A percentile compares a stretch with the other conserved stretches of the same genome.
Conservation (phyloP, 2,888 invertebrate species). For the Micoletzkya japonica region DNA sequence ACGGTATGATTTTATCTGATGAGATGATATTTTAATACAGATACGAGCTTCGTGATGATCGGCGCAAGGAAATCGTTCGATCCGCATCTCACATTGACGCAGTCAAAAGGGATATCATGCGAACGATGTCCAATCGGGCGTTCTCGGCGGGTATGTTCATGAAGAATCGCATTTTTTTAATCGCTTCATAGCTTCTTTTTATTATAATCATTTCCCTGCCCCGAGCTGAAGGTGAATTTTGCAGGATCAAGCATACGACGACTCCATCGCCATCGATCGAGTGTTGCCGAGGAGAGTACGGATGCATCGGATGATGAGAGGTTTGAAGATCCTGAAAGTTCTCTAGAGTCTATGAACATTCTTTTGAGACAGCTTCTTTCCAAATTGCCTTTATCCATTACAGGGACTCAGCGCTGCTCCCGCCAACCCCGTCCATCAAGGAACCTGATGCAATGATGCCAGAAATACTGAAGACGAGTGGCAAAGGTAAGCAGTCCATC, state of each 20-base stretch:
- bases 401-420: neutral
- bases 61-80: conserved; percentile 67
- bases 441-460: neutral
- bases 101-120: conserved; percentile 67
- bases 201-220: neutral
- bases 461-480: neutral
- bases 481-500: neutral
- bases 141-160: conserved; percentile 15
- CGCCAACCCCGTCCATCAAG: neutral
- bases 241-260: conserved; percentile 28
- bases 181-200: neutral
- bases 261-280: conserved; percentile 35
- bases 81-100: conserved; percentile 68
- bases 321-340: neutral
- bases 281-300: conserved; percentile 44
- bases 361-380: no score
- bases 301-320: conserved; percentile 11
- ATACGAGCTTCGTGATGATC: conserved; percentile 69
- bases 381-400: no score
- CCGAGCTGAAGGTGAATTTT: neutral
- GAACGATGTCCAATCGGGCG: conserved; percentile 57
- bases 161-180: neutral
- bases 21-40: conserved; percentile 50
- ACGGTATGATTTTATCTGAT: neutral
- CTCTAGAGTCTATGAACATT: neutral